Evolutionary conservation across 2,797 vertebrate genomes (phyloP).

Genomic region (Phataginus tetradactyla): DNA sequence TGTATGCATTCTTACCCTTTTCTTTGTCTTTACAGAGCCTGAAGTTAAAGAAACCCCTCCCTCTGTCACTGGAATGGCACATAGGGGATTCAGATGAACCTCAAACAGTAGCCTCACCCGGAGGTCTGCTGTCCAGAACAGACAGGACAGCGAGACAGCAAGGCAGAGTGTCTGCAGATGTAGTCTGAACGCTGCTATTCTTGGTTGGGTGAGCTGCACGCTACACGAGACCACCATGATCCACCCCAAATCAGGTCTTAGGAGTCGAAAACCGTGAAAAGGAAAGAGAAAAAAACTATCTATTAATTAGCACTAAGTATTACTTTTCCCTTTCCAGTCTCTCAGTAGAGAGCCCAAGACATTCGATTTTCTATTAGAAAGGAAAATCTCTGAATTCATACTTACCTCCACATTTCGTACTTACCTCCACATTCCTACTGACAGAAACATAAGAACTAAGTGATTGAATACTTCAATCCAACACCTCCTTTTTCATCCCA

Average conservation of each 20-base stretch:
- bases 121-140: background rate
- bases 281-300: background rate
- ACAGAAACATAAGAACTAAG: background rate
- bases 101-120: background rate
- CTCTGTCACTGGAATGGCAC: background rate
- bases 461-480: background rate
- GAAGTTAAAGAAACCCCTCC: background rate
- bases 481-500: background rate
- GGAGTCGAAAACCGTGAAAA: background rate
- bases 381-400: background rate
- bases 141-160: background rate
- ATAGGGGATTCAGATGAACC: background rate
- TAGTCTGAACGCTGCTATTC: background rate
- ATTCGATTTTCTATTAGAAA: conserved; percentile 24
- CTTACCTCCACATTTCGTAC: background rate
- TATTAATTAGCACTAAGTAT: background rate
- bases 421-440: background rate
- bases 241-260: background rate
- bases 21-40: background rate
- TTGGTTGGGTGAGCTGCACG: background rate
- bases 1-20: background rate
- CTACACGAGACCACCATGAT: background rate
- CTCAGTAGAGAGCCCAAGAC: background rate
- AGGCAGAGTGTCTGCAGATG: background rate
- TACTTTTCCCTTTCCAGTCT: background rate